A percentile compares a stretch with the other conserved stretches of the same genome.
These are phyloP conservation scores for Pelmatolapia mariae DNA, from an alignment of 2,113 vertebrate species.

Conservation along the genomic window DNA sequence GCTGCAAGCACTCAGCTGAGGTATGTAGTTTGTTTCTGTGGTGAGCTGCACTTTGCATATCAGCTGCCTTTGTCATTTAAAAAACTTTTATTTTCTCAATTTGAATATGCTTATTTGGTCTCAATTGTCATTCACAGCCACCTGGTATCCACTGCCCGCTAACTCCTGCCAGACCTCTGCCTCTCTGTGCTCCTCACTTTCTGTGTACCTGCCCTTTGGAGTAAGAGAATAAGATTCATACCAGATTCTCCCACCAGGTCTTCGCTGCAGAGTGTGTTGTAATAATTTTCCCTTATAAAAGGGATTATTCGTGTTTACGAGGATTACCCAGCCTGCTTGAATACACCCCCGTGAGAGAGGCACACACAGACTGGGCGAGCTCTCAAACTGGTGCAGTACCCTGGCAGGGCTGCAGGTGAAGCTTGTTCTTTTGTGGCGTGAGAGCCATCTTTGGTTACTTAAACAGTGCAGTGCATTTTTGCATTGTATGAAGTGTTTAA, in stretches of 20 bases:
- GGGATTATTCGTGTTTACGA: conserved; percentile 70
- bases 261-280: conserved; percentile 45
- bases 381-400: background rate
- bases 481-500: background rate
- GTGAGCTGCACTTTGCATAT: conserved; percentile 50
- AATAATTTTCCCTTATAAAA: conserved; percentile 64
- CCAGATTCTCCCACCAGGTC: conserved; percentile 16
- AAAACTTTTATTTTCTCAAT: conserved; percentile 60
- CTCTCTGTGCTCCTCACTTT: background rate
- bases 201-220: background rate
- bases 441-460: background rate
- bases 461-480: background rate
- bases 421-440: background rate
- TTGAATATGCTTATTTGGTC: conserved; percentile 67
- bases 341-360: conserved; percentile 38
- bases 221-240: background rate
- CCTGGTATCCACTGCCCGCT: conserved; percentile 50
- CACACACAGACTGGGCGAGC: background rate
- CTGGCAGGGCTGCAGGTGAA: background rate
- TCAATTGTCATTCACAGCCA: conserved; percentile 70
- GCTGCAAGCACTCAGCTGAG: conserved; percentile 14
- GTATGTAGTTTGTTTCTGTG: conserved; percentile 44
- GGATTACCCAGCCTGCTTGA: conserved; percentile 67
- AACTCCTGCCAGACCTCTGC: background rate
- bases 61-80: conserved; percentile 59